Evolutionary conservation across 2,113 vertebrate genomes (phyloP).

Genomic region (Nymphicus hollandicus): DNA sequence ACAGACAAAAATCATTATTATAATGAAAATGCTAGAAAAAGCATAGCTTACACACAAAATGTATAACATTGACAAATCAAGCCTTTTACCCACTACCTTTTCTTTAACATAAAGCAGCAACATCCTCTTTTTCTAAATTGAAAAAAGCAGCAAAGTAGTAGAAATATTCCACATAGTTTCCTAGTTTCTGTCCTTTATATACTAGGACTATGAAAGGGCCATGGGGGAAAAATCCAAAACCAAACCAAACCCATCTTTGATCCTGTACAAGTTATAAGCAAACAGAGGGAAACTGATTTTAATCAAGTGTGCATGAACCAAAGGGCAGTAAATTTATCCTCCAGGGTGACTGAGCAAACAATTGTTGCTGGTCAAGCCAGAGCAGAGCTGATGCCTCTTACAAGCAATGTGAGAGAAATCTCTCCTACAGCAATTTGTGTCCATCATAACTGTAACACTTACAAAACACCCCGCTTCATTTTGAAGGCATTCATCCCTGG

Average conservation of each 20-base stretch:
- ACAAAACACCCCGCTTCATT: background rate
- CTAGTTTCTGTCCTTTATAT: background rate
- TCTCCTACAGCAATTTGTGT: constrained; percentile 4
- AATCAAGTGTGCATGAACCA: background rate
- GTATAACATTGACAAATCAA: constrained; percentile 22
- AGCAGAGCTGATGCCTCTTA: constrained; percentile 28
- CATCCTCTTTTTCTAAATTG: background rate
- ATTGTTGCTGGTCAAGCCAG: background rate
- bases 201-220: background rate
- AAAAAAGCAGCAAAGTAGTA: constrained; percentile 31
- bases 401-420: background rate
- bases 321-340: background rate
- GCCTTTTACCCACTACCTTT: background rate
- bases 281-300: background rate
- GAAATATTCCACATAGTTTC: constrained; percentile 60
- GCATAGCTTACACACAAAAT: constrained; percentile 36
- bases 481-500: background rate
- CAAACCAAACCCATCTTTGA: background rate
- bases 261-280: background rate
- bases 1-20: constrained; percentile 51
- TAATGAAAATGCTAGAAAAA: constrained; percentile 56
- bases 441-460: background rate
- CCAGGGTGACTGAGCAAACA: background rate
- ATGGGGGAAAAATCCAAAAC: background rate
- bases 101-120: constrained; percentile 58